phyloP scores from a whole-genome alignment of 2,113 vertebrate species.

The Tapirus terrestris region DNA sequence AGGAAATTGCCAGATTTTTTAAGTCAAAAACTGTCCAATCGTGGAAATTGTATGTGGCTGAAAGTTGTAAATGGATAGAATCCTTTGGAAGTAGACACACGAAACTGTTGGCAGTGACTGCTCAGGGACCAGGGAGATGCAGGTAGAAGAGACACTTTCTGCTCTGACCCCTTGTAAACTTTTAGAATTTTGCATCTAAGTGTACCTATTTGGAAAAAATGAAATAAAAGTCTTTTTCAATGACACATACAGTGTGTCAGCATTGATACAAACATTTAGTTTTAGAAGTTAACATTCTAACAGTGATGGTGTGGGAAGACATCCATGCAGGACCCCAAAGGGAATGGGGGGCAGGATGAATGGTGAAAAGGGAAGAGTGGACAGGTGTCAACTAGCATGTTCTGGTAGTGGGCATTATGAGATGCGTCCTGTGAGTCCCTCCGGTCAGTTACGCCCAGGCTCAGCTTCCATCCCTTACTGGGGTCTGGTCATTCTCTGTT shows the following conservation, averaged over 20 bases:
- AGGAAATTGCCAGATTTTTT: neutral
- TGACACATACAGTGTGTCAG: neutral
- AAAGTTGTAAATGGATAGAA: neutral
- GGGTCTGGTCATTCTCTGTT: neutral
- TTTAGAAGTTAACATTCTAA: neutral
- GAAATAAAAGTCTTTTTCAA: neutral
- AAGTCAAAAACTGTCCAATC: neutral
- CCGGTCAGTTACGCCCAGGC: rapidly evolving
- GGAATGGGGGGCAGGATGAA: neutral
- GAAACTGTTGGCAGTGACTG: no score
- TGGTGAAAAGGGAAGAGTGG: no score
- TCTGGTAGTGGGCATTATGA: no score
- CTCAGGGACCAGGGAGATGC: neutral
- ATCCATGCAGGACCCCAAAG: rapidly evolving
- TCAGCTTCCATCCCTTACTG: neutral
- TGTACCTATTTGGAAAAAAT: neutral
- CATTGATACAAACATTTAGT: neutral
- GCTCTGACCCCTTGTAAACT: neutral
- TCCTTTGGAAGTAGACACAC: neutral
- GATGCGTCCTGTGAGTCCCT: neutral
- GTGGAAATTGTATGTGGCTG: neutral
- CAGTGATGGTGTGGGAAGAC: neutral
- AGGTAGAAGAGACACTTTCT: neutral
- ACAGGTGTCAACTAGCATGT: no score
- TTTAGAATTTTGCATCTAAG: neutral